These are phyloP conservation scores for Anarrhichthys ocellatus DNA, from an alignment of 2,113 vertebrate species.

Conservation along the genomic window DNA sequence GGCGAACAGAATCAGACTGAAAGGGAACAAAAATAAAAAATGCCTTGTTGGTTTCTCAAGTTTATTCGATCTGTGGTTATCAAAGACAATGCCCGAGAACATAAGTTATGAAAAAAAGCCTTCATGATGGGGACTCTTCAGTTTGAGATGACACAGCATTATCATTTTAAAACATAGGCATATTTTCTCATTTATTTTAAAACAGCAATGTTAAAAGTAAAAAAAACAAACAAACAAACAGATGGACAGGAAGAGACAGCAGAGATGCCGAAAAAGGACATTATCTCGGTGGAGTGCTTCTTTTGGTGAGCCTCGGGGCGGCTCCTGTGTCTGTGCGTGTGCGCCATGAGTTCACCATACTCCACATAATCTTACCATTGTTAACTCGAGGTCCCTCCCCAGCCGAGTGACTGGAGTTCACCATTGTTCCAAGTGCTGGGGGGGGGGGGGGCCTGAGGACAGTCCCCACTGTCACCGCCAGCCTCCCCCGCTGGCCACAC, in stretches of 20 bases:
- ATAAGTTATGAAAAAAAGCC: slow-evolving; percentile 84
- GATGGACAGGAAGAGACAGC: slow-evolving; percentile 58
- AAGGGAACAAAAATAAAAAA: background rate
- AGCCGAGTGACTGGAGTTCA: slow-evolving; percentile 49
- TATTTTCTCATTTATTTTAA: slow-evolving; percentile 78
- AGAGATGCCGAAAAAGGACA: slow-evolving; percentile 57
- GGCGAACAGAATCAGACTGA: slow-evolving; percentile 51
- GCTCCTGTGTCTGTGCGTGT: slow-evolving; percentile 50
- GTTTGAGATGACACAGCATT: slow-evolving; percentile 82
- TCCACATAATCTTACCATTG: slow-evolving; percentile 61
- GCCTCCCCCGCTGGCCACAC: slow-evolving; percentile 67
- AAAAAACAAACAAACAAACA: slow-evolving; percentile 41
- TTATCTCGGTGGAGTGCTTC: slow-evolving; percentile 74
- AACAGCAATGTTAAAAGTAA: slow-evolving; percentile 71
- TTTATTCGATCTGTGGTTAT: slow-evolving; percentile 90
- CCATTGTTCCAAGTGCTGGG: slow-evolving; percentile 63
- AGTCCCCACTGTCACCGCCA: slow-evolving; percentile 71
- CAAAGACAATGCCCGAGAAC: slow-evolving; percentile 92
- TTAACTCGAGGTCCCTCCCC: slow-evolving; percentile 59
- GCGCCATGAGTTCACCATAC: slow-evolving; percentile 57
- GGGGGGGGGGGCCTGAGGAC: slow-evolving; percentile 33
- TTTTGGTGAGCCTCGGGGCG: slow-evolving; percentile 66
- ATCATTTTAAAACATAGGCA: slow-evolving; percentile 81
- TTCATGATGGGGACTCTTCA: slow-evolving; percentile 81
- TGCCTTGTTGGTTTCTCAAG: slow-evolving; percentile 80